phyloP scores from a whole-genome alignment of 2,797 vertebrate species.

The Astyanax mexicanus region DNA sequence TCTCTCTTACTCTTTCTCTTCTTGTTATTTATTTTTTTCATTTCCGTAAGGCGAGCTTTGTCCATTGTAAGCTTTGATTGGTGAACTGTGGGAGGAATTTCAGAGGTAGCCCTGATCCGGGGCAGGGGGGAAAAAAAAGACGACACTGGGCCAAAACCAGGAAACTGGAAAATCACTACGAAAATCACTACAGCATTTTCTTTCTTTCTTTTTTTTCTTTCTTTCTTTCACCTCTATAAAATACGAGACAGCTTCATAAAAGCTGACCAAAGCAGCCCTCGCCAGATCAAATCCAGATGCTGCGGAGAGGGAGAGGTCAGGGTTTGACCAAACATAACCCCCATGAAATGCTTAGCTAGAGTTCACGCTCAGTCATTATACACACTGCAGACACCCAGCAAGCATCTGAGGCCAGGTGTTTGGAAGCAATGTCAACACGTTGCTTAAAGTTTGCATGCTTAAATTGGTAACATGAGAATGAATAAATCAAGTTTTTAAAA shows the following conservation, averaged over 20 bases:
- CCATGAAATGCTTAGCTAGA: conserved; percentile 13
- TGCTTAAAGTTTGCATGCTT: no score
- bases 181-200: no score
- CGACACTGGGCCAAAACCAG: no score
- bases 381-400: conserved; percentile 12
- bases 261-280: background rate
- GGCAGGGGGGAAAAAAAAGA: no score
- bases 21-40: background rate
- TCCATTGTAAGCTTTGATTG: background rate
- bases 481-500: no score
- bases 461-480: no score
- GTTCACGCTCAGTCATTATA: background rate
- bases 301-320: conserved; percentile 18
- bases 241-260: conserved; percentile 2
- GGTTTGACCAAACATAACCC: background rate
- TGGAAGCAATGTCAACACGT: background rate
- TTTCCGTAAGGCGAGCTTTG: background rate
- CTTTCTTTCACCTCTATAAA: no score
- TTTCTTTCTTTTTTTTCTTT: no score
- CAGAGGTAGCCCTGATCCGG: background rate
- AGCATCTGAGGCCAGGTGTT: background rate
- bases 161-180: no score
- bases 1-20: no score
- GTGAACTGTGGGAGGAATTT: background rate
- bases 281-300: conserved; percentile 40